Conservation (phyloP, 92 coral and sea anemone species). For the Zoanthus sansibaricus region DNA sequence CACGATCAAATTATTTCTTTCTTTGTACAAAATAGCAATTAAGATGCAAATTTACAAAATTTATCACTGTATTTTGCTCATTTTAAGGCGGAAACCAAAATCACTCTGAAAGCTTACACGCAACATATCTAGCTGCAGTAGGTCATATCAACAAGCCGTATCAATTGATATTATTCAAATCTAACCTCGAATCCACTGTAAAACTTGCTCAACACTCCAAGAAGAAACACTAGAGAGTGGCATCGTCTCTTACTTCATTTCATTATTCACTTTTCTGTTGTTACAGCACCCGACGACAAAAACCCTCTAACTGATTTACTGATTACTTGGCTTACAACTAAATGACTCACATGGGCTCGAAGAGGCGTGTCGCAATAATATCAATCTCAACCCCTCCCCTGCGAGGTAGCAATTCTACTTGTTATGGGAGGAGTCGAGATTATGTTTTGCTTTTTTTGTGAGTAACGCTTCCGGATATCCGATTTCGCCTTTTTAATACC, state of each 20-base stretch:
- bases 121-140: background rate
- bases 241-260: conserved; percentile 32
- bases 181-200: conserved; percentile 34
- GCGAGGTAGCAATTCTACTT: background rate
- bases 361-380: conserved; percentile 24
- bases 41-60: conserved; percentile 29
- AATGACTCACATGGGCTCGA: conserved; percentile 20
- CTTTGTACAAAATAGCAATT: conserved; percentile 9
- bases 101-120: background rate
- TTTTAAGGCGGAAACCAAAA: conserved; percentile 18
- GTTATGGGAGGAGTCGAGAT: background rate
- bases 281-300: conserved; percentile 1
- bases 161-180: background rate
- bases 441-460: background rate
- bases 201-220: conserved; percentile 42
- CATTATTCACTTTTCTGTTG: conserved; percentile 37
- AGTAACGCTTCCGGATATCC: background rate
- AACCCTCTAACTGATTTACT: background rate
- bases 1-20: conserved; percentile 23
- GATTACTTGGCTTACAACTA: background rate
- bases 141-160: background rate
- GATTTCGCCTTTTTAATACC: too few species aligned
- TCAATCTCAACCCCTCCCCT: conserved; percentile 18
- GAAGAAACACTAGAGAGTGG: conserved; percentile 38
- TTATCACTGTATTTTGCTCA: conserved; percentile 3